Evolutionary conservation across 2,888 invertebrate genomes (phyloP), one percentile per base, ranked within the genome.

Genomic region (Ellobium chinense): DNA sequence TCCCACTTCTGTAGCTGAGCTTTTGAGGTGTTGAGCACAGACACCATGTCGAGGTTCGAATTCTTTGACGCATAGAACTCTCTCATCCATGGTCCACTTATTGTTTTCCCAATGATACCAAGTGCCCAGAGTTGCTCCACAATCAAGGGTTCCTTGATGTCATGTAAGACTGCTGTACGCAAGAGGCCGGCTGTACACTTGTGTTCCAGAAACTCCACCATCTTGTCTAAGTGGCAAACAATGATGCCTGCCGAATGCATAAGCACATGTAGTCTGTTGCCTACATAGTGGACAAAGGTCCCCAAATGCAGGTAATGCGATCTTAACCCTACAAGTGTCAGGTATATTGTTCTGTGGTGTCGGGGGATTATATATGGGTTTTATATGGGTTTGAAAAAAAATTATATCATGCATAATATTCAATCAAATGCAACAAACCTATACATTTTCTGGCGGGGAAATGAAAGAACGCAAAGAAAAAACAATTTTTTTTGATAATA

Each of bases 71-170:
- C n/a, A n/a, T n/a, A n/a, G n/a, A n/a, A n/a, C n/a, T n/a, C n/a
- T n/a, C n/a, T n/a, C 63, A 63, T 63, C 63, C 63, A 63, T 29
- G 63, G 63, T 5, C 63, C 63, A 31, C 27, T 63, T 3, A 63
- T 2, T 27, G 27, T 12, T 12, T 63, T 63, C 3, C 63, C 63
- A 2, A 18, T 3, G 29, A 9, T 3, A 18, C 18, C 63, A 2
- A 27, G 18, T 2, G 12, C 29, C 12, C 18, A 18, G 4, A 63
- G 27, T 29, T 63, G 63, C 2, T 4, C 2, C 2, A 63, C 2
- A 29, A 63, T 63, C 7, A 29, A 2, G 3, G 2, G 3, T n/a
- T 63, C 12, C 27, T 27, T 18, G 4, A 63, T 18, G 29, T 63
- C 63, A 2, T 2, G 2, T 12, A 63, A 31, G 18, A 27, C 18